These are phyloP conservation scores for Pandemis cinnamomeana DNA, from an alignment of 2,888 invertebrate genomes.

Conservation along the genomic window DNA sequence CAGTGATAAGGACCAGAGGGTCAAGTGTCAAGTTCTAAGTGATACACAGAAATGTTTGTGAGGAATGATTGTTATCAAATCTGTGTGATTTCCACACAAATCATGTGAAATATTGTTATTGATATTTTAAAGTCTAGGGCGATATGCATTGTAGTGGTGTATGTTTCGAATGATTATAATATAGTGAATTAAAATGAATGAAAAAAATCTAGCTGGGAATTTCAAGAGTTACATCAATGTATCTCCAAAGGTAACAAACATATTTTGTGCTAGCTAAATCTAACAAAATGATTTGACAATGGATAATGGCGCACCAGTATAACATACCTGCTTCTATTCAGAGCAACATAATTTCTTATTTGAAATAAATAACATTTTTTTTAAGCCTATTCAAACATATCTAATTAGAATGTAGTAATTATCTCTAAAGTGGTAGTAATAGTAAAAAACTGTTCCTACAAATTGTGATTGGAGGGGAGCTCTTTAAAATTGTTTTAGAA, in stretches of 20 bases:
- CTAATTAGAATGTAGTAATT: not conserved
- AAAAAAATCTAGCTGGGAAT: slow-evolving; percentile 81
- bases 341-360: not conserved
- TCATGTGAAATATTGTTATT: slow-evolving; percentile 69
- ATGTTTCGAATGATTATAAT: slow-evolving; percentile 18
- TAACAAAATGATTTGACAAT: not conserved
- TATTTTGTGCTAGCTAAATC: slow-evolving; percentile 15
- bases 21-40: slow-evolving; percentile 46
- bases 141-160: slow-evolving; percentile 26
- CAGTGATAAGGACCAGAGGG: slow-evolving; percentile 33
- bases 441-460: too few relatives aligned
- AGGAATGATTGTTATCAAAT: slow-evolving; percentile 74
- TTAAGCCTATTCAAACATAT: not conserved
- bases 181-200: slow-evolving; percentile 74
- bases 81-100: slow-evolving; percentile 55
- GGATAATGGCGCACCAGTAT: too few relatives aligned
- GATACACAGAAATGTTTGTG: slow-evolving; percentile 59
- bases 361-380: not conserved
- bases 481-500: slow-evolving; percentile 3
- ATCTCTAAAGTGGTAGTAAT: not conserved
- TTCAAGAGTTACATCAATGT: slow-evolving; percentile 85
- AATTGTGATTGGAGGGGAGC: too few relatives aligned
- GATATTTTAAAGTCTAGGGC: slow-evolving; percentile 25
- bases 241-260: slow-evolving; percentile 66
- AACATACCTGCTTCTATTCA: not conserved